Conservation (phyloP, 92 coral and sea anemone species). For the Diadumene lineata region DNA sequence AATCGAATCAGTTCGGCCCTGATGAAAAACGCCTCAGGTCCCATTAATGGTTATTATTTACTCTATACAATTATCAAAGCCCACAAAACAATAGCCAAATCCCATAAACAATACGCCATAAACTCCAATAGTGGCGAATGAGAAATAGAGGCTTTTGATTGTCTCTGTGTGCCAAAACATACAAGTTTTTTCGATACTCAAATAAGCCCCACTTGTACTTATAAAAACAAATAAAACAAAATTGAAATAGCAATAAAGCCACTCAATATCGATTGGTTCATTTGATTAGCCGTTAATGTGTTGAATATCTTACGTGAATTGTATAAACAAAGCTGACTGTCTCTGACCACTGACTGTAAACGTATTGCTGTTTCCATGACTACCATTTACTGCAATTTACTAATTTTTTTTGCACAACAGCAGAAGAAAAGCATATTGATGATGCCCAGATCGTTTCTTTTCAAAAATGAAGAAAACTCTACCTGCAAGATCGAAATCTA, state of each 20-base stretch:
- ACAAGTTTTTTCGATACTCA: background rate
- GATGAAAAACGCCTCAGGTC: too few relatives aligned
- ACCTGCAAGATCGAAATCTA: background rate
- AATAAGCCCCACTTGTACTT: background rate
- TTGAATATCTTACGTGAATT: background rate
- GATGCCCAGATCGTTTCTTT: background rate
- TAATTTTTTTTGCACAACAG: too few relatives aligned
- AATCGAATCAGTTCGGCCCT: too few relatives aligned
- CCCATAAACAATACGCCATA: too few relatives aligned
- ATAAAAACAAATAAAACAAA: background rate
- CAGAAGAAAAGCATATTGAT: background rate
- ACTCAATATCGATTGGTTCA: too few relatives aligned
- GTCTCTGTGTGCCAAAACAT: too few relatives aligned
- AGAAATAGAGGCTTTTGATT: too few relatives aligned
- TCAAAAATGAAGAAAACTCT: background rate
- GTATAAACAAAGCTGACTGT: background rate
- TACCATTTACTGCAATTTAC: too few relatives aligned
- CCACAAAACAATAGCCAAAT: too few relatives aligned
- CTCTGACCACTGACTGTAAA: background rate
- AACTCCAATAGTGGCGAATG: too few relatives aligned
- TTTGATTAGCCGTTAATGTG: background rate
- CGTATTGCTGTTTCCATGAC: background rate
- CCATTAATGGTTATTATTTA: too few relatives aligned
- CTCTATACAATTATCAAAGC: too few relatives aligned
- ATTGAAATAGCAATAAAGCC: background rate